Conservation (phyloP, 2,888 invertebrate genomes). For the Ceriagrion tenellum region DNA sequence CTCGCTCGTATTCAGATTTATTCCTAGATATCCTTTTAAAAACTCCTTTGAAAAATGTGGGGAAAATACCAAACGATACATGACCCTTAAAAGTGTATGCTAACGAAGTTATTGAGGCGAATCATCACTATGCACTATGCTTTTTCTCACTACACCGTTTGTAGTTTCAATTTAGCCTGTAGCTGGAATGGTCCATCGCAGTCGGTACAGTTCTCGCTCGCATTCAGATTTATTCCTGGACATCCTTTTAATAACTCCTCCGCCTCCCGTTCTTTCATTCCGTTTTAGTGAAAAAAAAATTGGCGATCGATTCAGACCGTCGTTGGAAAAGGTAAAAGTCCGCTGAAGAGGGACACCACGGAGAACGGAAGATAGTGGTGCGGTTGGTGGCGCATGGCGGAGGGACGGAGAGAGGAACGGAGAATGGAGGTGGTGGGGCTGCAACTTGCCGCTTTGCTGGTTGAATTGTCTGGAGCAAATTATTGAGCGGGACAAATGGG, state of each 20-base stretch:
- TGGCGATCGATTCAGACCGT: not conserved
- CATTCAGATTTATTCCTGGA: not conserved
- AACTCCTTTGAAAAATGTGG: too few species aligned
- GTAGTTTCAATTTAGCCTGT: too few species aligned
- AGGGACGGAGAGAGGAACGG: not conserved
- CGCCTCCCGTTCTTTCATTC: not conserved
- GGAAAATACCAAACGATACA: too few species aligned
- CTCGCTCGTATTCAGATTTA: too few species aligned
- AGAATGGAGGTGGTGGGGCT: not conserved
- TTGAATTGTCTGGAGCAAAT: slow-evolving; percentile 13
- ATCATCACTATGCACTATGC: too few species aligned
- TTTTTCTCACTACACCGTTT: too few species aligned
- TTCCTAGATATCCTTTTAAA: too few species aligned
- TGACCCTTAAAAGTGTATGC: too few species aligned
- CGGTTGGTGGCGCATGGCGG: not conserved
- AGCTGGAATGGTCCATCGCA: too few species aligned
- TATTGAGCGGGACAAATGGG: not conserved
- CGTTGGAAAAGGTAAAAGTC: not conserved
- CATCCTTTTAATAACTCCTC: not conserved
- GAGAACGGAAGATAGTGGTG: not conserved
- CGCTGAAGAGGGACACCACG: not conserved
- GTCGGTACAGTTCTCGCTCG: not conserved
- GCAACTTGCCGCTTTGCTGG: not conserved
- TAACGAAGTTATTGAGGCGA: too few species aligned
- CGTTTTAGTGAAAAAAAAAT: not conserved